Evolutionary conservation across 2,888 invertebrate species (phyloP), one percentile per base, ranked within the genome.

Genomic region (Drosophila birchii): DNA sequence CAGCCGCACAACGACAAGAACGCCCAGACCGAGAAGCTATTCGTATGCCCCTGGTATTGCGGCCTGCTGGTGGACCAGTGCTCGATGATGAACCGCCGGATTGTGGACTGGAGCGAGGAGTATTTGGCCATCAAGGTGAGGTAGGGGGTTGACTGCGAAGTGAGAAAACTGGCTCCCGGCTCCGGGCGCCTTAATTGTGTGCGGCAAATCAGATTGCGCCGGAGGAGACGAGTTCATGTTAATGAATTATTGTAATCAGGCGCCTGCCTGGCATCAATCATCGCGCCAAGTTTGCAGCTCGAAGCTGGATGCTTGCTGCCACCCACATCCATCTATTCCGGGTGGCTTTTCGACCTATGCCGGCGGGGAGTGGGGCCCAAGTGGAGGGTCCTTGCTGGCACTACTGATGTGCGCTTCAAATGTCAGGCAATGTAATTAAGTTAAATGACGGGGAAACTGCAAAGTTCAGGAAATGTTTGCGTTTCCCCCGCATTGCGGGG

Each of bases 61-160:
- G 95, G 96, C 0, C 94, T 96, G 3, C 92, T 98, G 20, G 94
- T 98, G 61, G 98, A 98, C 89, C 97, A 97, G 90, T 96, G 96
- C 0, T 90, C 98, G 75, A 95, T 96, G 49, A 92, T 98, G 90
- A 98, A 97, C 91, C 94, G 98, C 75, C 94, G 96, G 51, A 94
- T 95, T 76, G 95, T 96, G 79, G 95, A 96, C 79, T 92, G 90
- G 88, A 93, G 93, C 16, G 91, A 91, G n/a, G 94, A 94, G 56
- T 90, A 88, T 73, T 81, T 94, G 36, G 88, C 91, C 39, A 80
- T 93, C 78, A 93, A 94, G 91, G 94, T 94, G 78, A 81, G 81
- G 49, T 34, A 20, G 26, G 26, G n/a, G 12, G 6, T 16, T 2
- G 14, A 29, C 2, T 7, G 8, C n/a, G n/a, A 26, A 23, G 51